These are phyloP conservation scores for Embidobia sp. DNA, from an alignment of 2,888 invertebrate genomes.

Conservation along the genomic window DNA sequence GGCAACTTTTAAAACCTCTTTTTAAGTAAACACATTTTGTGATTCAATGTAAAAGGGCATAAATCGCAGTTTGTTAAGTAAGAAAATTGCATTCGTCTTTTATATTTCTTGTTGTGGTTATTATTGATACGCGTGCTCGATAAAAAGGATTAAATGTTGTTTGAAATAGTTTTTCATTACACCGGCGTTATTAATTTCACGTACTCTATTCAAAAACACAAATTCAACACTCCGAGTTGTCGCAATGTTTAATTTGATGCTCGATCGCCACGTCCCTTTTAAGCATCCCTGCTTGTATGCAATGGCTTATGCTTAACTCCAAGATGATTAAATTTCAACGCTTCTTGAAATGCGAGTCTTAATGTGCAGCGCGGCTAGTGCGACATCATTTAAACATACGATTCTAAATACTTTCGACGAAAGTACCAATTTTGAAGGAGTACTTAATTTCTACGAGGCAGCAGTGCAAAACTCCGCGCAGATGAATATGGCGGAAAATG, in stretches of 20 bases:
- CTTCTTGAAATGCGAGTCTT: constrained; percentile 6
- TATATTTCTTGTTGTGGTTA: no score
- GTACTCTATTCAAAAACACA: no score
- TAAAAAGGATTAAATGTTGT: no score
- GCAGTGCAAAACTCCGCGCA: constrained; percentile 5
- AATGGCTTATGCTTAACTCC: constrained; percentile 4
- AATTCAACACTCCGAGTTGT: no score
- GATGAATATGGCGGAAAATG: constrained; percentile 37
- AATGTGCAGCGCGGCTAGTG: neutral
- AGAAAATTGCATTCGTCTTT: no score
- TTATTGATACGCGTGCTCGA: no score
- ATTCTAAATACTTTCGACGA: constrained; percentile 13
- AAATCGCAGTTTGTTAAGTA: no score
- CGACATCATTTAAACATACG: constrained; percentile 6
- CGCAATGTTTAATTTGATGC: constrained; percentile 3
- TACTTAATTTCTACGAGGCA: constrained; percentile 27
- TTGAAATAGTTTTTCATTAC: no score
- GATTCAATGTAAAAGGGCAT: no score
- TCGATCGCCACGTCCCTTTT: constrained; percentile 24
- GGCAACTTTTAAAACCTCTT: no score
- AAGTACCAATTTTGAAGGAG: constrained; percentile 38
- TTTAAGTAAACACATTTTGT: no score
- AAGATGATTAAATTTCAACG: constrained; percentile 32
- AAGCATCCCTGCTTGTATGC: neutral
- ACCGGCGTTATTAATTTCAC: no score